Base-by-base conservation (phyloP, 2,888 invertebrate genomes). In the Aleiodes leptofemur region DNA sequence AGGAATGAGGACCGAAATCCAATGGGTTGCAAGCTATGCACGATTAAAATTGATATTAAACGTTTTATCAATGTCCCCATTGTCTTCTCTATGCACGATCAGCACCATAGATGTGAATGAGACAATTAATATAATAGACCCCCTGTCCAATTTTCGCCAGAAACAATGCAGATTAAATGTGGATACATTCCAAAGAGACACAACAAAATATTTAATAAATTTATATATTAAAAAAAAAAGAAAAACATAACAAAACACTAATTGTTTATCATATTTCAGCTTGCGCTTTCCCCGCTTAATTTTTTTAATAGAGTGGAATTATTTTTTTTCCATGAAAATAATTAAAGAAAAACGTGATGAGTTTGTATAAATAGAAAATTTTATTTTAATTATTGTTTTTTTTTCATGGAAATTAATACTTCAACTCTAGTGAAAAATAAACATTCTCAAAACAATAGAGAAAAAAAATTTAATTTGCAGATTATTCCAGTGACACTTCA, bases 31-130 rank as follows among this genome's bases (percentile, higher is more conserved):
- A 64, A 43, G 64, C 43, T 43, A 43, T 43, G 43, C 43, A 43
- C 43, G 43, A 7, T 43, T 48, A 38, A 64, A 43, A 64, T 64
- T 16, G 4, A 64, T 64, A 64, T 64, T 64, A 43, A 64, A 64
- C 64, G 64, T 64, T 64, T 64, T 16, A 43, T 13, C 64, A 14
- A 64, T 43, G 43, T 43, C 23, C 64, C 64, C 14, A 64, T 64
- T 64, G 48, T 64, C 16, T 64, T 16, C 48, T 43, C 48, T 43
- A 64, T 64, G 64, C 64, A 64, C 64, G 64, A 64, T 16, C 64
- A 64, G 64, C 64, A 64, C 43, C 64, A 64, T 64, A 64, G 43
- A 64, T 64, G 64, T 64, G 64, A 64, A 64, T 64, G 64, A 64
- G 61, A 61, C 9, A 64, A 64, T 23, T 64, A 14, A 23, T 56